A percentile compares a stretch with the other conserved stretches of the same genome.
These are phyloP conservation scores for Lipotes vexillifer DNA, from an alignment of 2,113 vertebrate genomes.

Conservation along the genomic window DNA sequence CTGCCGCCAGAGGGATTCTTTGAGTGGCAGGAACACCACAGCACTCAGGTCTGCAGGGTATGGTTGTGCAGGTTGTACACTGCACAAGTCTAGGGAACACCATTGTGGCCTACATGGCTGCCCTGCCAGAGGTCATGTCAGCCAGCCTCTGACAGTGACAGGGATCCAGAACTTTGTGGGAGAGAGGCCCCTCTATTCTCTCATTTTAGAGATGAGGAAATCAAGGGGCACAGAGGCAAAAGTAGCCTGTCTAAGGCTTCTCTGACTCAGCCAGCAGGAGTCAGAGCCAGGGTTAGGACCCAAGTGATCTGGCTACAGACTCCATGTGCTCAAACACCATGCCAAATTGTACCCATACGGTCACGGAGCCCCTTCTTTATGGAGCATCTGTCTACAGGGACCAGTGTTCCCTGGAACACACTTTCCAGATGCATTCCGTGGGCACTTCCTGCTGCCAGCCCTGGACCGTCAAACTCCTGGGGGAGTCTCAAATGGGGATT, in stretches of 20 bases:
- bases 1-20: background rate
- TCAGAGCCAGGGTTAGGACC: background rate
- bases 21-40: background rate
- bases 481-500: background rate
- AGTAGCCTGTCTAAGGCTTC: background rate
- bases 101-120: background rate
- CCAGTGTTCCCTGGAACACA: background rate
- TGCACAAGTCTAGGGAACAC: background rate
- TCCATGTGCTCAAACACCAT: background rate
- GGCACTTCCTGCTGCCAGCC: background rate
- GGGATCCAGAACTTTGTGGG: background rate
- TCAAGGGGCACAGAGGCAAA: background rate
- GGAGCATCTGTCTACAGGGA: background rate
- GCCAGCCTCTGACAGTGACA: background rate
- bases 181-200: background rate
- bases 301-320: background rate
- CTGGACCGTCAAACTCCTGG: fast-evolving
- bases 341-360: fast-evolving
- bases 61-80: background rate
- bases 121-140: background rate
- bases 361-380: fast-evolving
- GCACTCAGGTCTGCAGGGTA: background rate
- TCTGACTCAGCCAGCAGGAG: background rate
- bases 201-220: background rate
- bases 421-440: background rate